phyloP scores from a whole-genome alignment of 2,797 vertebrate species.

The Acestrorhynchus altus region DNA sequence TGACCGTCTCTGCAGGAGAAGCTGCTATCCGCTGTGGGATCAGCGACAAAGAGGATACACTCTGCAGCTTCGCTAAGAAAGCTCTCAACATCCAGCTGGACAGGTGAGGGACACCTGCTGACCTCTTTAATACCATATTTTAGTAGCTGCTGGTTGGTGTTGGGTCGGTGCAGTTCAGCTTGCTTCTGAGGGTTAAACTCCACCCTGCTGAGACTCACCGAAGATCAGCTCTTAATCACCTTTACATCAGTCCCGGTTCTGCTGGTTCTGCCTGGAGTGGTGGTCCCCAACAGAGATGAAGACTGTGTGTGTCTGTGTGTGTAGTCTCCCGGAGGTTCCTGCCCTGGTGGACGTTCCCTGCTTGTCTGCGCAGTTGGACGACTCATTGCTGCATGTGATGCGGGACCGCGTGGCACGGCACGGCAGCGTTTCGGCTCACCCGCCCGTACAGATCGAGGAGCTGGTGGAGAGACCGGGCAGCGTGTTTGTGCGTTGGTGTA shows the following conservation, averaged over 20 bases:
- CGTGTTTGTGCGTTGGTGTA: conserved; percentile 94
- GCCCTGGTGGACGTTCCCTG: conserved; percentile 92
- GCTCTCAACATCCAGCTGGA: conserved; percentile 96
- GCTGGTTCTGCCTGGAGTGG: background rate
- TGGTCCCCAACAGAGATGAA: background rate
- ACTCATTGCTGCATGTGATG: conserved; percentile 86
- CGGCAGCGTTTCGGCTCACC: conserved; percentile 89
- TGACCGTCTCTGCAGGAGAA: conserved; percentile 80
- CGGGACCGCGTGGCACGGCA: conserved; percentile 86
- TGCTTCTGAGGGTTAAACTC: background rate
- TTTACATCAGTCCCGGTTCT: background rate
- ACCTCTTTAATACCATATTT: no score
- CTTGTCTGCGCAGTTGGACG: conserved; percentile 93
- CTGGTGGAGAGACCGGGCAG: conserved; percentile 92
- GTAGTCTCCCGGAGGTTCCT: conserved; percentile 95
- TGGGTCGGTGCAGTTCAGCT: no score
- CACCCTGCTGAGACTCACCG: background rate
- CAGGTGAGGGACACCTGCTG: conserved; percentile 79
- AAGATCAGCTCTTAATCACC: background rate
- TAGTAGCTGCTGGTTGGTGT: no score
- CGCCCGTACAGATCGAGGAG: conserved; percentile 94
- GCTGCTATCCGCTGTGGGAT: conserved; percentile 86
- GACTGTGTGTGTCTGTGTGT: conserved; percentile 13
- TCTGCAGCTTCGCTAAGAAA: conserved; percentile 94
- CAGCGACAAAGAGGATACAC: conserved; percentile 86